These are phyloP conservation scores for Patagioenas fasciata DNA, from an alignment of 2,113 vertebrate species.

Conservation along the genomic window DNA sequence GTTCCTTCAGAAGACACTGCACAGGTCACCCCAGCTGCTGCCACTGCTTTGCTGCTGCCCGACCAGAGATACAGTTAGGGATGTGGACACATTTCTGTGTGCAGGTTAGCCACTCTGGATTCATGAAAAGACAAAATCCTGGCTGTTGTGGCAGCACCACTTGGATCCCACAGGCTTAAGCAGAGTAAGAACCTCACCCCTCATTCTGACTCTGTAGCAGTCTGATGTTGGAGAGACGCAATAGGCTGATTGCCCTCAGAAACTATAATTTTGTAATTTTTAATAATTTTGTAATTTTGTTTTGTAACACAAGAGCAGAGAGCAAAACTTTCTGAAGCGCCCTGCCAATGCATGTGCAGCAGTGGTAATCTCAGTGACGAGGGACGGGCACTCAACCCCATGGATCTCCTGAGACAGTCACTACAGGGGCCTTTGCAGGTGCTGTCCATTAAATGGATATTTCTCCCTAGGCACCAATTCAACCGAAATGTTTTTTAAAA, in stretches of 20 bases:
- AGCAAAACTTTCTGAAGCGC: not conserved
- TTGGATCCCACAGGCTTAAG: not conserved
- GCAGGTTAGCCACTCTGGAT: not conserved
- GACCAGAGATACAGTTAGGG: accelerated
- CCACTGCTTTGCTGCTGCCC: accelerated
- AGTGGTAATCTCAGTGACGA: not conserved
- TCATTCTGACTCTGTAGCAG: not conserved
- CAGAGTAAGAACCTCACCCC: not conserved
- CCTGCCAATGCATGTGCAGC: not conserved
- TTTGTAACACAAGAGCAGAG: not conserved
- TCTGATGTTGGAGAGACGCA: not conserved
- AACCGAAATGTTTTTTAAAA: not conserved
- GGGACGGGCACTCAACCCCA: not conserved
- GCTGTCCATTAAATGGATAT: not conserved
- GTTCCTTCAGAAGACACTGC: not conserved
- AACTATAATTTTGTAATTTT: not conserved
- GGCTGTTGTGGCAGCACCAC: not conserved
- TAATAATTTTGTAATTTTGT: not conserved
- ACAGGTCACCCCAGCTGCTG: not conserved
- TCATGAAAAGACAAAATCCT: not conserved
- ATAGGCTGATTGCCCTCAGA: not conserved
- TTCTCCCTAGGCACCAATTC: not conserved
- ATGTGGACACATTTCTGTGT: not conserved
- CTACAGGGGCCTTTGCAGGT: not conserved
- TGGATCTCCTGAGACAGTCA: not conserved